These are phyloP conservation scores for Halictus rubicundus DNA, from an alignment of 1,140 invertebrate genomes.

Conservation along the genomic window DNA sequence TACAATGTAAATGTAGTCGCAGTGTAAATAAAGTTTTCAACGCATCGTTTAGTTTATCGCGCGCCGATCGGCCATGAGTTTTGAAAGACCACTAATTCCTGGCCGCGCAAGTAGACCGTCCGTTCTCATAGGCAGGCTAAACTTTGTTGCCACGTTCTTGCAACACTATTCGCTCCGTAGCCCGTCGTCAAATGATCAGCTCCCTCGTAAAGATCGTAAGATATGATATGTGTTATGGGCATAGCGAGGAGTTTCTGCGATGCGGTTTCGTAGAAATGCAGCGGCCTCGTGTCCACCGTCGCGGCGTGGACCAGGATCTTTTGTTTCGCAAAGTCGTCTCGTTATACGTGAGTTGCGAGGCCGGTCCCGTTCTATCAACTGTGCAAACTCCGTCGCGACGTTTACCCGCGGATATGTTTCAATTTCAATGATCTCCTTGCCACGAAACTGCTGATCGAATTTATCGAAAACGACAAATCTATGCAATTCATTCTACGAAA, in stretches of 20 bases:
- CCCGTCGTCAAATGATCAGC: conserved; percentile 51
- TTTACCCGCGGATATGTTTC: background rate
- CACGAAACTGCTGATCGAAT: background rate
- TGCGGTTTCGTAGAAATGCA: conserved; percentile 55
- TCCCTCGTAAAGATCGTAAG: conserved; percentile 58
- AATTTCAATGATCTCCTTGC: background rate
- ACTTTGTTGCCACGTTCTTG: conserved; percentile 46
- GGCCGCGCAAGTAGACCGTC: background rate
- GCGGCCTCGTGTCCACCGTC: conserved; percentile 12
- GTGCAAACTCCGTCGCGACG: background rate
- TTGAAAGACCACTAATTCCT: conserved; percentile 9
- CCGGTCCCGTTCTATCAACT: conserved; percentile 11
- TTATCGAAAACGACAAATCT: background rate
- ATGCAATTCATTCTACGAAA: too few species aligned
- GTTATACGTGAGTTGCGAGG: conserved; percentile 27
- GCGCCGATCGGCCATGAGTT: conserved; percentile 18
- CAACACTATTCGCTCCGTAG: conserved; percentile 18
- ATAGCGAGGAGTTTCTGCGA: conserved; percentile 36
- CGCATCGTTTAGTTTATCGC: background rate
- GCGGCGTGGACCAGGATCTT: conserved; percentile 6
- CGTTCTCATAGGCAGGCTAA: conserved; percentile 29
- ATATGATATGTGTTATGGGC: conserved; percentile 48
- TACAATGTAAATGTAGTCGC: too few species aligned
- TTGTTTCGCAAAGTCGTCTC: conserved; percentile 41
- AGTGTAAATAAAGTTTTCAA: conserved; percentile 18